Evolutionary conservation across 2,797 vertebrate species (phyloP), one percentile per base, ranked within the genome.

Genomic region (Clamator glandarius): DNA sequence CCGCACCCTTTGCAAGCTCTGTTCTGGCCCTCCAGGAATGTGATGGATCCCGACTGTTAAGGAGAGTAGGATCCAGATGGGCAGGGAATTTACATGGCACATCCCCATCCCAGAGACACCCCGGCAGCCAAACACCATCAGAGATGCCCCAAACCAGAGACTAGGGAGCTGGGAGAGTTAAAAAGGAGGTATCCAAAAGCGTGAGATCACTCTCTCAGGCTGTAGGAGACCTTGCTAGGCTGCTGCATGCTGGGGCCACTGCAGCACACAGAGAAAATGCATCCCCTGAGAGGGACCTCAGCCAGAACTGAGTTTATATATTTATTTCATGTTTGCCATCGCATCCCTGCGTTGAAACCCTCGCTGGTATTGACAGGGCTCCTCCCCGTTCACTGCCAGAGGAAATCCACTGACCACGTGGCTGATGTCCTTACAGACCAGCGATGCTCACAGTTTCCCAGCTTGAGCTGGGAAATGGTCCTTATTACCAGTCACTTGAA

Each of bases 301-400:
- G 16, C 20, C 46, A 77, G 48, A 35, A 48, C 35, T 35, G 35
- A 35, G 35, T 35, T 35, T 35, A 35, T 35, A 35, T 21, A 26
- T 51, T 86, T 59, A 35, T 74, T 92, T 54, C 17, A 8, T 18
- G 3, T 78, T 85, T 88, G 25, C 29, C 31, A 48, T 46, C 50
- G 12, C 2, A 24, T 13, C 46, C 16, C 36, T 7, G 12, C 9
- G 57, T 3, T 36, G 88, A 41, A 15, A 55, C 12, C 9, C 39
- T 68, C 0, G 0, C 15, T 0, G 0, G 20, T 23, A 42, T 42
- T 28, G 57, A 26, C 48, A 15, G 16, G 11, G 5, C 28, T 55
- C 31, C 19, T 25, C 58, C 41, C 16, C 5, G 0, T 51, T 46
- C 12, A 0, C 48, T 44, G 42, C 77, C 31, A 24, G 36, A 61